These are phyloP conservation scores for Trematocara zebra DNA, from an alignment of 2,113 vertebrate species.

Conservation along the genomic window DNA sequence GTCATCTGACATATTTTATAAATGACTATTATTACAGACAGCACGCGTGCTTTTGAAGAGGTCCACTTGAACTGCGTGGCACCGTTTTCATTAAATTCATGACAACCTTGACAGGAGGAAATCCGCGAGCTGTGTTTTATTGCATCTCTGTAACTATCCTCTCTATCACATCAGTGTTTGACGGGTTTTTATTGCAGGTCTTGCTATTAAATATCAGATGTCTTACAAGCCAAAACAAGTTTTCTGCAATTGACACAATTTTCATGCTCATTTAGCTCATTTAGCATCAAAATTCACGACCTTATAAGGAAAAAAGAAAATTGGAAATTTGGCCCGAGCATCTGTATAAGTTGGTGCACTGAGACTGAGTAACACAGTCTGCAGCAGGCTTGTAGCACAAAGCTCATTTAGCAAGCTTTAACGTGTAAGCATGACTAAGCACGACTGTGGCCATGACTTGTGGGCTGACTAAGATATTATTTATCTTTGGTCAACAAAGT, in stretches of 20 bases:
- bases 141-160: background rate
- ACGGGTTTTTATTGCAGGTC: background rate
- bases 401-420: background rate
- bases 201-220: background rate
- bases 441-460: background rate
- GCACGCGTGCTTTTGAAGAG: background rate
- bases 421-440: background rate
- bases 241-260: rapidly evolving
- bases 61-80: background rate
- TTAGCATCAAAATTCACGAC: background rate
- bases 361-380: background rate
- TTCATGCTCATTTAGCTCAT: background rate
- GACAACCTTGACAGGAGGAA: background rate
- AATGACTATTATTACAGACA: background rate
- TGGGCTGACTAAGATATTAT: background rate
- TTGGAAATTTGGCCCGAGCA: background rate
- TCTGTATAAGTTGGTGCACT: rapidly evolving
- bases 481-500: background rate
- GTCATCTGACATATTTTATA: background rate
- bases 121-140: background rate
- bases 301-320: background rate
- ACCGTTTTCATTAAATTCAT: background rate
- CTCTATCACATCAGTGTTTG: rapidly evolving
- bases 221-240: background rate
- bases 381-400: background rate